Base-by-base conservation (phyloP, 1,140 invertebrate species). In the Bicyclus anynana region DNA sequence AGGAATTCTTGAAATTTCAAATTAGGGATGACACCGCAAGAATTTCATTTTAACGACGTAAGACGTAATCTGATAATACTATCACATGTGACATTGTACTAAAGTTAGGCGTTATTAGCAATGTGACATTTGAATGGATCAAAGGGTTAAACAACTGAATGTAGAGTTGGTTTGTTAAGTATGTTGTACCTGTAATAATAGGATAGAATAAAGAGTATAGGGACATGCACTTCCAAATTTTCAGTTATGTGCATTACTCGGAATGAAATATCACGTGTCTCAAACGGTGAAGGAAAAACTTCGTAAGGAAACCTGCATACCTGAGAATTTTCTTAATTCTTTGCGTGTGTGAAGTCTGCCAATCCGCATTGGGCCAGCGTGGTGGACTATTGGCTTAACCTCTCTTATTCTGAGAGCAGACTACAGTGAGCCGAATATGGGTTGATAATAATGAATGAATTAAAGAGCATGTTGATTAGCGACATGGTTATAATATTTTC, bases 41-140 rank as follows among this genome's bases (percentile, higher is more conserved):
- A 59, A 59, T 59, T 59, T 38, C 40, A 51, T 59, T 63, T 54
- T 57, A 54, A 59, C 61, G 51, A 59, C 40, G 26, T 33, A 40
- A 63, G 62, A 72, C 64, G 69, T 76, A 72, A 74, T 78, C 73
- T 74, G 69, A 74, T 75, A 71, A 69, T 55, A 65, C 50, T 69
- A 65, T 61, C 46, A 33, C 38, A 21, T 40, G 62, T 14, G 65
- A 76, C 69, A 78, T 47, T n/a, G 74, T 65, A 12, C 10, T 26
- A 21, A 44, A 44, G 42, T 44, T 44, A 21, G n/a, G 42, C 12
- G 42, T 44, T 21, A 44, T 44, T 44, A 21, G 21, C 5, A 12
- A 1, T 2, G 17, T 21, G 42, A 40, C 37, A 40, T 21, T 16
- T 44, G 42, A 23, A 21, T 14, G 12, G 17, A 44, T 44, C 42